These are phyloP conservation scores for Spodoptera litura DNA, from an alignment of 1,140 invertebrate genomes.

Conservation along the genomic window DNA sequence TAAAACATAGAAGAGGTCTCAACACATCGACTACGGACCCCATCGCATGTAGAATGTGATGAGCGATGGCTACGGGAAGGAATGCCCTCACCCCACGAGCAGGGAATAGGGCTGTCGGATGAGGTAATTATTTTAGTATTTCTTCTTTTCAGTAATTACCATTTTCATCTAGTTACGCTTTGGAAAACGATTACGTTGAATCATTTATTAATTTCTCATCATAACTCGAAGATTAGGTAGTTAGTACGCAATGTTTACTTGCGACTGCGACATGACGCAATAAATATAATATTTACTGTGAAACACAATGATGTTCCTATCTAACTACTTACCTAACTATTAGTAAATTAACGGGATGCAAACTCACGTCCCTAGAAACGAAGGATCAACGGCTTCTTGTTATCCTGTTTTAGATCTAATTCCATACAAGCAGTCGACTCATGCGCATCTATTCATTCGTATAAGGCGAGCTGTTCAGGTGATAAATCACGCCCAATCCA, in stretches of 20 bases:
- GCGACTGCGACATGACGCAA: too few relatives aligned
- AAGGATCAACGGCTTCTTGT: constrained; percentile 55
- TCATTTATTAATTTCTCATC: too few relatives aligned
- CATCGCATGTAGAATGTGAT: neutral
- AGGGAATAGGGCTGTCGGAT: neutral
- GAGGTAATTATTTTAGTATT: too few relatives aligned
- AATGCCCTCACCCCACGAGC: neutral
- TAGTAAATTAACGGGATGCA: constrained; percentile 5
- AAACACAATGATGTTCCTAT: too few relatives aligned
- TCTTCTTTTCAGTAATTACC: too few relatives aligned
- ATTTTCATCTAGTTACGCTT: too few relatives aligned
- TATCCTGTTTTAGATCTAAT: constrained; percentile 59
- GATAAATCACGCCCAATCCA: constrained; percentile 28
- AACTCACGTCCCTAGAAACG: constrained; percentile 42
- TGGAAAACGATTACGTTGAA: too few relatives aligned
- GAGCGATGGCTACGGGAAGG: neutral
- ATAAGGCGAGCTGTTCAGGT: constrained; percentile 19
- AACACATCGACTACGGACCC: neutral
- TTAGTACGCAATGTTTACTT: too few relatives aligned
- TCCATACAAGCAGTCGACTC: constrained; percentile 47
- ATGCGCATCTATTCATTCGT: constrained; percentile 32
- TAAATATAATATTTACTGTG: too few relatives aligned
- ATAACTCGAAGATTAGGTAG: too few relatives aligned
- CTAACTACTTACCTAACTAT: too few relatives aligned
- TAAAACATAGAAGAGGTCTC: neutral